These are phyloP conservation scores for Mactromeris polynyma DNA, from an alignment of 2,888 invertebrate species.

Conservation along the genomic window DNA sequence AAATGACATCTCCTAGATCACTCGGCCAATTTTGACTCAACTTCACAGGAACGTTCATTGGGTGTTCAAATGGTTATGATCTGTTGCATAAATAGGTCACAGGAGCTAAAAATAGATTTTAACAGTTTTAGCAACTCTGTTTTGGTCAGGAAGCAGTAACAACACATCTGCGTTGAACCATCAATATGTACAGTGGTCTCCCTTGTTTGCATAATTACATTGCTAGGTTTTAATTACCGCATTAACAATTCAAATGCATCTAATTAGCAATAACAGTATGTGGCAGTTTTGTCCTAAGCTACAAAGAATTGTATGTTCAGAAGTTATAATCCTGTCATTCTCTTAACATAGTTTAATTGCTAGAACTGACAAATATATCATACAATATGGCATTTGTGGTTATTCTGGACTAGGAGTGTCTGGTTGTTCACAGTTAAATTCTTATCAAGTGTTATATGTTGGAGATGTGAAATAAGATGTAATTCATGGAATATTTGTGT, in stretches of 20 bases:
- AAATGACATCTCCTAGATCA: too few relatives aligned
- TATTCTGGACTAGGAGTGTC: not conserved
- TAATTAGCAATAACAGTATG: not conserved
- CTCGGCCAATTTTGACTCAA: too few relatives aligned
- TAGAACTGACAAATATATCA: not conserved
- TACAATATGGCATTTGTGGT: not conserved
- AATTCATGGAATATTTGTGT: not conserved
- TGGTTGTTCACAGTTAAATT: not conserved
- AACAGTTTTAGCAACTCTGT: too few relatives aligned
- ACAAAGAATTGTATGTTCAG: not conserved
- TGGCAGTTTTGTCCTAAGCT: not conserved
- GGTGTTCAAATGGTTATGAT: too few relatives aligned
- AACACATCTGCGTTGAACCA: too few relatives aligned
- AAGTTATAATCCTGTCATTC: not conserved
- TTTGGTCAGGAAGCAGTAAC: too few relatives aligned
- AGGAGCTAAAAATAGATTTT: too few relatives aligned
- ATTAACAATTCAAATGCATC: not conserved
- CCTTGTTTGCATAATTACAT: constrained; percentile 3
- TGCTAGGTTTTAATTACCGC: not conserved
- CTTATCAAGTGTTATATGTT: not conserved
- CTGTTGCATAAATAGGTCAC: too few relatives aligned
- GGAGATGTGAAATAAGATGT: not conserved
- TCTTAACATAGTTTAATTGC: constrained; percentile 9
- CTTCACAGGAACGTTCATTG: too few relatives aligned
- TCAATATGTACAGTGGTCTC: not conserved